Conservation (phyloP, 64 coral and sea anemone genomes). For the Catalaphyllia jardinei region DNA sequence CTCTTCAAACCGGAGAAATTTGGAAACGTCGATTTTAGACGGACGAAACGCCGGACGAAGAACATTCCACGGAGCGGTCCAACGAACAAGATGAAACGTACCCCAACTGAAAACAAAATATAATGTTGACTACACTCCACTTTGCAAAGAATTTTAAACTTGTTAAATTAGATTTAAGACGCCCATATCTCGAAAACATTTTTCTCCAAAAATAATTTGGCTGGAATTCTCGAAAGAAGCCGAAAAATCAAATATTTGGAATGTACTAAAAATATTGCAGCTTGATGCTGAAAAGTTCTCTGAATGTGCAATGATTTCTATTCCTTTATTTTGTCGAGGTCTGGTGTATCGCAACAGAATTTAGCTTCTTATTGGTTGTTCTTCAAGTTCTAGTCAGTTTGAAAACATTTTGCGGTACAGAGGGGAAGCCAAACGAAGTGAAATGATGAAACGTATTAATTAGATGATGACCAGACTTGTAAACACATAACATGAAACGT, state of each 20-base stretch:
- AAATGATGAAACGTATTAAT: background rate
- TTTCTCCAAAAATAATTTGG: background rate
- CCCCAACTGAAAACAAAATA: background rate
- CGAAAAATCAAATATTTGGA: background rate
- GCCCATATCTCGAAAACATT: background rate
- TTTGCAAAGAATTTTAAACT: background rate
- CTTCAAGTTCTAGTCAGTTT: no score
- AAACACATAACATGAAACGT: background rate
- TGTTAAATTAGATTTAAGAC: background rate
- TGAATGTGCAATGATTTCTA: background rate
- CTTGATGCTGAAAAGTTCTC: background rate
- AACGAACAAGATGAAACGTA: no score
- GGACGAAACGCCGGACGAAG: no score
- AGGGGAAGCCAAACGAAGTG: no score
- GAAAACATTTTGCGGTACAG: no score
- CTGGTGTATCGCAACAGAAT: no score
- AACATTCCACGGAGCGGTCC: no score
- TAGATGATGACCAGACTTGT: background rate
- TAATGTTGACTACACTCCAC: background rate
- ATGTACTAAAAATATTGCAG: background rate
- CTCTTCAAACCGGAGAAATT: no score
- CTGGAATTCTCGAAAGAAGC: background rate
- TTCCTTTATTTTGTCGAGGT: background rate
- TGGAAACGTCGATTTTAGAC: no score
- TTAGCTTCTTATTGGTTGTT: no score